Base-by-base conservation (phyloP, 2,113 vertebrate species). In the Bubo scandiacus region DNA sequence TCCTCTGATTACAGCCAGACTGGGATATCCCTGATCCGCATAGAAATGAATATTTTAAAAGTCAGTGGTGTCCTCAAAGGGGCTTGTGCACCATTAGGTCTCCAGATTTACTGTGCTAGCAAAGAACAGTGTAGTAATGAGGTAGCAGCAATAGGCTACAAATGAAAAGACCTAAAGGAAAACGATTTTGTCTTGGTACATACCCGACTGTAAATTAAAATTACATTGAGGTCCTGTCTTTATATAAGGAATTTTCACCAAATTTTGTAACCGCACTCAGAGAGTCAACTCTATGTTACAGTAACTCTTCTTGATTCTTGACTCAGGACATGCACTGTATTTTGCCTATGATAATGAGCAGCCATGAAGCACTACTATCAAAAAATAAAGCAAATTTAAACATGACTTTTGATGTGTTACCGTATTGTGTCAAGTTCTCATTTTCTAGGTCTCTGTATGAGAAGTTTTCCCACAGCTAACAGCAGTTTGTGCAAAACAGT, bases 41-140 rank as follows among this genome's bases (percentile, higher is more conserved):
- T 96, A 97, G 91, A 97, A 97, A 97, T 97, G 71, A 97, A 97
- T 92, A 96, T 95, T 90, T 92, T 92, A 97, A 66, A 89, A 95
- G 86, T 84, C 93, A 94, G 68, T 55, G 81, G 81, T 89, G 80
- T 83, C 72, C 83, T 97, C 96, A 86, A 34, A 93, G 90, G 94
- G 82, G 55, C 66, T 84, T 72, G 92, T 42, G 71, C 74, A 93
- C 86, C 95, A 93, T 97, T 92, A 94, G 86, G 73, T 67, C 86
- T 83, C 78, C 88, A 96, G 81, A 96, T 96, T 97, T 96, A 96
- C 92, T 91, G 96, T 78, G 42, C 78, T 62, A 87, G 27, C 92
- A 81, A 81, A 86, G 72, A 94, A 68, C 73, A 62, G 79, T 19
- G 79, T 77, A 90, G 92, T 74, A 96, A 97, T 67, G 80, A 93